Evolutionary conservation across 2,113 vertebrate genomes (phyloP).

Genomic region (Cygnus buccinator): DNA sequence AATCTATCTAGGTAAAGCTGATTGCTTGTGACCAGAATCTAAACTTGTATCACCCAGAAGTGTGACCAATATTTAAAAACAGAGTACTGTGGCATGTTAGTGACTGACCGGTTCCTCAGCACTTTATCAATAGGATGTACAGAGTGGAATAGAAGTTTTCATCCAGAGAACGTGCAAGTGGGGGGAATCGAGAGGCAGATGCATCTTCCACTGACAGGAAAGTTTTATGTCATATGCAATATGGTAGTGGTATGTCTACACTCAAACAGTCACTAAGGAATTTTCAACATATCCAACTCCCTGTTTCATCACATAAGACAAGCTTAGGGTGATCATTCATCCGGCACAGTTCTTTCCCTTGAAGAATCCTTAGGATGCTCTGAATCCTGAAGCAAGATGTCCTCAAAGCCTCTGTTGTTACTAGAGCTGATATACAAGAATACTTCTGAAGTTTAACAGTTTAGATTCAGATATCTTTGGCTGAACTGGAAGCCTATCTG

Average conservation of each 20-base stretch:
- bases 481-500: not conserved
- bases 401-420: not conserved
- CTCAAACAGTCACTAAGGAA: not conserved
- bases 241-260: not conserved
- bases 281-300: not conserved
- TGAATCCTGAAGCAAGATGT: not conserved
- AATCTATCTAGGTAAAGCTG: not conserved
- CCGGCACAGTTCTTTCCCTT: not conserved
- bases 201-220: not conserved
- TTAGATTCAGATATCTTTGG: not conserved
- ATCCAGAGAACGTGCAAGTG: not conserved
- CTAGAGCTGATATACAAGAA: not conserved
- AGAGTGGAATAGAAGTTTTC: not conserved
- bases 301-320: not conserved
- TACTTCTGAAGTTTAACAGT: not conserved
- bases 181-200: not conserved
- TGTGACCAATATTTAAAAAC: not conserved
- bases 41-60: not conserved
- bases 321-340: not conserved
- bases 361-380: not conserved
- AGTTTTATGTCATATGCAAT: not conserved
- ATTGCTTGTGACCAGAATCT: not conserved
- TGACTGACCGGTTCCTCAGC: not conserved
- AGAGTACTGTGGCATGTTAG: not conserved
- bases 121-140: not conserved